Evolutionary conservation across 1,140 invertebrate genomes (phyloP).

Genomic region (Periplaneta americana): DNA sequence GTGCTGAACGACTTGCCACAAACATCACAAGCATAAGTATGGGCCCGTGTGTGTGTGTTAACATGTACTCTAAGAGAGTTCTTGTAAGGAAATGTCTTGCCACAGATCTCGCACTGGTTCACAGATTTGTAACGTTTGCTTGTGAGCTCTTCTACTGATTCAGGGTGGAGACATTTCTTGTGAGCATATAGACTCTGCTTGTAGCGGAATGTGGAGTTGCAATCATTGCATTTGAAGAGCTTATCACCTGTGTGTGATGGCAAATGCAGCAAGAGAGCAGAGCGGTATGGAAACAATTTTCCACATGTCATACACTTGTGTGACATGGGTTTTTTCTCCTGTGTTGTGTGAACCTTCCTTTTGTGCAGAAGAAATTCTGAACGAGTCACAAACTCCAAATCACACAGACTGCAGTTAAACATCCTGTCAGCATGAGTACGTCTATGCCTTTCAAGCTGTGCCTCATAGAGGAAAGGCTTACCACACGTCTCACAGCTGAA

Average conservation of each 20-base stretch:
- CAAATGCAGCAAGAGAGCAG: constrained; percentile 39
- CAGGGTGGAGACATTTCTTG: constrained; percentile 24
- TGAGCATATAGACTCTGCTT: constrained; percentile 40
- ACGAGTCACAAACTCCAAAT: not conserved
- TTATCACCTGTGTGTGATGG: constrained; percentile 12
- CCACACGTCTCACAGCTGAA: constrained; percentile 24
- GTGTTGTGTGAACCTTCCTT: not conserved
- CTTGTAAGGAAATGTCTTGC: constrained; percentile 37
- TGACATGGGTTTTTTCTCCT: not conserved
- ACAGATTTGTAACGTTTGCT: constrained; percentile 28
- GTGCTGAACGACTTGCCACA: constrained; percentile 42
- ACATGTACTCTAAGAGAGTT: constrained; percentile 30
- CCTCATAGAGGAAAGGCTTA: constrained; percentile 1
- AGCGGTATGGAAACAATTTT: constrained; percentile 30
- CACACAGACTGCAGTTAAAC: not conserved
- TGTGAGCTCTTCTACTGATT: constrained; percentile 6
- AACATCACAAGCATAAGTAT: constrained; percentile 29
- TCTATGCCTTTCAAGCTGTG: constrained; percentile 29
- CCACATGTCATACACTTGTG: constrained; percentile 33
- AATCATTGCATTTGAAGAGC: constrained; percentile 34
- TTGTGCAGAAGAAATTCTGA: not conserved
- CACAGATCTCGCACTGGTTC: constrained; percentile 39
- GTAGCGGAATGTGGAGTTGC: constrained; percentile 49
- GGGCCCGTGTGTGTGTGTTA: constrained; percentile 37
- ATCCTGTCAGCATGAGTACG: constrained; percentile 19